Evolutionary conservation across 2,888 invertebrate genomes (phyloP), one percentile per base, ranked within the genome.

Genomic region (Plebejus anna): DNA sequence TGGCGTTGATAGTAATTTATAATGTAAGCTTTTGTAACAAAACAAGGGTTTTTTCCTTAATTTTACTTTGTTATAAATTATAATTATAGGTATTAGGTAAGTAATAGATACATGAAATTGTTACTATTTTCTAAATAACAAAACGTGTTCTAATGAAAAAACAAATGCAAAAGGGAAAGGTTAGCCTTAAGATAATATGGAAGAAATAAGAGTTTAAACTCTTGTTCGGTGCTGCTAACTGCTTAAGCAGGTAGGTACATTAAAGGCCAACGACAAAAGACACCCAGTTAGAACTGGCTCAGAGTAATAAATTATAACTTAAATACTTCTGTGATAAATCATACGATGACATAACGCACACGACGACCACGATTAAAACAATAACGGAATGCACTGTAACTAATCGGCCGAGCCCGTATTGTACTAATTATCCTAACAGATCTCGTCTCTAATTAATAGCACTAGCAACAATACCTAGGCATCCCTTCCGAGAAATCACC

Each of bases 401-500:
- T 82, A 85, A 86, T 86, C 79, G 82, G 75, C 75, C 79, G 75
- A 80, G 81, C 79, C 79, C 78, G 80, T 81, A 79, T 84, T 84
- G 77, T 79, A 82, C 85, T 87, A 87, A 87, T 87, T 87, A 85
- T 83, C 79, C 81, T 83, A 83, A 84, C 83, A 82, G 84, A 87
- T 87, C 72, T 55, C 38, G 77, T 80, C 82, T 79, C 79, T 79
- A 75, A 84, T 84, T 85, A 84, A 85, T 84, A 81, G 83, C 79
- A 78, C 61, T 55, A 77, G 80, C 80, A 81, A 87, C 87, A 87
- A 87, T 87, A 78, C 83, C 76, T 57, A 77, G 80, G 80, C 78
- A 80, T 79, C 79, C 79, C 79, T 81, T 82, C 81, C 75, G 2
- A 76, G 82, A 82, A 81, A 51, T 70, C 28, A 16, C 55, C 61